phyloP scores from a whole-genome alignment of 2,888 invertebrate species.

The Leucoptera coffeella region DNA sequence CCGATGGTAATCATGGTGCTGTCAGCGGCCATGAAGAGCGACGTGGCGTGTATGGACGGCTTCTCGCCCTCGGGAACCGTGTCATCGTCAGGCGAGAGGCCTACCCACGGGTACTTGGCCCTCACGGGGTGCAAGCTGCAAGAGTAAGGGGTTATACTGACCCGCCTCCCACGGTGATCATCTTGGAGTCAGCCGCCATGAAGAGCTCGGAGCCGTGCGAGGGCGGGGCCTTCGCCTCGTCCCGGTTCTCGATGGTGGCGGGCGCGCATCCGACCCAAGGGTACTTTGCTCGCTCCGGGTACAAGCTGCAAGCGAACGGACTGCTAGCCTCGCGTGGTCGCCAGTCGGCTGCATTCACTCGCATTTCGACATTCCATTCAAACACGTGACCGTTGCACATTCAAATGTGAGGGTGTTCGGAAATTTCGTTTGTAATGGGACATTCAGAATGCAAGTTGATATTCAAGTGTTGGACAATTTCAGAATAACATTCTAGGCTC shows the following conservation, averaged over 20 bases:
- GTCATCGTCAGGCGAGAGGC: constrained; percentile 63
- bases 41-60: constrained; percentile 62
- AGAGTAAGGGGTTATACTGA: constrained; percentile 31
- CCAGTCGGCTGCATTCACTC: too few species aligned
- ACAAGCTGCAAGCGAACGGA: constrained; percentile 43
- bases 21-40: constrained; percentile 93
- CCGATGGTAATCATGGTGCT: constrained; percentile 89
- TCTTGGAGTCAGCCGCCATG: constrained; percentile 91
- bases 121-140: constrained; percentile 67
- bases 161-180: constrained; percentile 97
- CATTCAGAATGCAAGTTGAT: too few species aligned
- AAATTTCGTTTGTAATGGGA: too few species aligned
- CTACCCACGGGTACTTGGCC: constrained; percentile 91
- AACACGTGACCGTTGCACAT: too few species aligned
- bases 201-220: constrained; percentile 87
- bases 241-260: constrained; percentile 26
- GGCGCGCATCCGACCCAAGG: constrained; percentile 79
- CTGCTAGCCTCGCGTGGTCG: too few species aligned
- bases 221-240: constrained; percentile 61
- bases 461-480: too few species aligned
- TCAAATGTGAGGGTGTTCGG: too few species aligned
- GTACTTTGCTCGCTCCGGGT: constrained; percentile 86
- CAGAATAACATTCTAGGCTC: too few species aligned
- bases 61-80: not conserved
- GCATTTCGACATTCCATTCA: too few species aligned